Evolutionary conservation across 2,113 vertebrate genomes (phyloP).

Genomic region (Caranx melampygus): DNA sequence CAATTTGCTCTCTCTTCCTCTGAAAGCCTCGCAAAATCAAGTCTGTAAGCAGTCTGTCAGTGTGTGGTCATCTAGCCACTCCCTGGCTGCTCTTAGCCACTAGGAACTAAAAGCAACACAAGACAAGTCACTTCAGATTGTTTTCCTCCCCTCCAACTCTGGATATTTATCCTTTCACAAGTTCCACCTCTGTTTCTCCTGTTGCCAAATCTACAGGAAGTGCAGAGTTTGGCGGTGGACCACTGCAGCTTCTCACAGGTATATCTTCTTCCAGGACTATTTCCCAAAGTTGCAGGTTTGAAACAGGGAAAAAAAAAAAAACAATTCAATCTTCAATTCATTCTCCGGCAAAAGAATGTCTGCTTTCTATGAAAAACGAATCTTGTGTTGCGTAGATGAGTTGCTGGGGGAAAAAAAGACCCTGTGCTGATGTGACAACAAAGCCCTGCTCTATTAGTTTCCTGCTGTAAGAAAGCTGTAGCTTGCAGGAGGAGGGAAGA

Average conservation of each 20-base stretch:
- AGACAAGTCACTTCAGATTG: slow-evolving; percentile 28
- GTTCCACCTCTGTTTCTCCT: slow-evolving; percentile 23
- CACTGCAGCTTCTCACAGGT: background rate
- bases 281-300: slow-evolving; percentile 29
- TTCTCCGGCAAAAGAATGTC: no score
- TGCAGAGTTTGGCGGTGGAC: background rate
- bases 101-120: slow-evolving; percentile 15
- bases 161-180: slow-evolving; percentile 7
- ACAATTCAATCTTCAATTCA: background rate
- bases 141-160: background rate
- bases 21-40: slow-evolving; percentile 28
- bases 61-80: slow-evolving; percentile 47
- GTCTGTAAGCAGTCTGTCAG: slow-evolving; percentile 18
- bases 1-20: slow-evolving; percentile 19
- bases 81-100: slow-evolving; percentile 33
- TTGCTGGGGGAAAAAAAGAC: background rate
- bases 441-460: slow-evolving; percentile 15
- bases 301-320: background rate
- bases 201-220: slow-evolving; percentile 16
- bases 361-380: slow-evolving; percentile 12
- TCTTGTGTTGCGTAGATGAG: background rate
- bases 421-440: slow-evolving; percentile 20
- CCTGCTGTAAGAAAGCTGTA: slow-evolving; percentile 1
- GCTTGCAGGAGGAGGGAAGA: background rate
- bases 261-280: slow-evolving; percentile 4